phyloP scores from a whole-genome alignment of 2,113 vertebrate species.

The Hippocampus mohnikei region DNA sequence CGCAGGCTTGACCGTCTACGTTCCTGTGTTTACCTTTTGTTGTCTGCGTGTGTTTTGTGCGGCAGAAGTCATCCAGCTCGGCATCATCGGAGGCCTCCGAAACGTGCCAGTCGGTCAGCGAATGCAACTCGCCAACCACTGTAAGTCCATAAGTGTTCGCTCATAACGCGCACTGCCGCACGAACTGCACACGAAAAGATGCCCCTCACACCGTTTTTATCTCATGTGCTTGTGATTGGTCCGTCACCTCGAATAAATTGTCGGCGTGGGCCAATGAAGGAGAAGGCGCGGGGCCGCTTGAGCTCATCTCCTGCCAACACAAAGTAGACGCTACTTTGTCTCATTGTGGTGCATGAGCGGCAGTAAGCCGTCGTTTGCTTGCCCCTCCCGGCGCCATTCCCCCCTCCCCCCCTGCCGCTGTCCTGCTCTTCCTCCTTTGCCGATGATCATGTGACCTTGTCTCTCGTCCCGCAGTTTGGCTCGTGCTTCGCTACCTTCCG shows the following conservation, averaged over 20 bases:
- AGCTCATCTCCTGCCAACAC: background rate
- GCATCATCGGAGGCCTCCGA: constrained; percentile 96
- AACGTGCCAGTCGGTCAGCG: constrained; percentile 97
- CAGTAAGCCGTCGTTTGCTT: background rate
- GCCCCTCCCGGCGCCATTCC: background rate
- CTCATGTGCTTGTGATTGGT: too few species aligned
- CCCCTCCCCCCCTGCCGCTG: background rate
- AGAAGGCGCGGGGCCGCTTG: background rate
- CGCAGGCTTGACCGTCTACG: too few species aligned
- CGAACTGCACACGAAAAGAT: too few species aligned
- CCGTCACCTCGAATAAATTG: background rate
- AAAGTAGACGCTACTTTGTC: constrained; percentile 5
- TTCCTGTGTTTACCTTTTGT: too few species aligned
- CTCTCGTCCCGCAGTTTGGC: constrained; percentile 79
- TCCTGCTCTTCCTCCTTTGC: constrained; percentile 4
- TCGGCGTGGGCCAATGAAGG: too few species aligned
- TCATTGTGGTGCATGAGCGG: background rate
- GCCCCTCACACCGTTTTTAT: too few species aligned
- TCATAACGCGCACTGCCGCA: background rate
- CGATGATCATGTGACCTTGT: constrained; percentile 59
- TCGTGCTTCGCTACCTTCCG: constrained; percentile 79
- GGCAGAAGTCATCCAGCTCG: constrained; percentile 95
- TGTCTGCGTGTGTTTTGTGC: background rate
- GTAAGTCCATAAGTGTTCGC: constrained; percentile 71
- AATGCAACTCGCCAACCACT: constrained; percentile 96